phyloP scores from a whole-genome alignment of 2,888 invertebrate species.

The Sarcophaga subvicina region DNA sequence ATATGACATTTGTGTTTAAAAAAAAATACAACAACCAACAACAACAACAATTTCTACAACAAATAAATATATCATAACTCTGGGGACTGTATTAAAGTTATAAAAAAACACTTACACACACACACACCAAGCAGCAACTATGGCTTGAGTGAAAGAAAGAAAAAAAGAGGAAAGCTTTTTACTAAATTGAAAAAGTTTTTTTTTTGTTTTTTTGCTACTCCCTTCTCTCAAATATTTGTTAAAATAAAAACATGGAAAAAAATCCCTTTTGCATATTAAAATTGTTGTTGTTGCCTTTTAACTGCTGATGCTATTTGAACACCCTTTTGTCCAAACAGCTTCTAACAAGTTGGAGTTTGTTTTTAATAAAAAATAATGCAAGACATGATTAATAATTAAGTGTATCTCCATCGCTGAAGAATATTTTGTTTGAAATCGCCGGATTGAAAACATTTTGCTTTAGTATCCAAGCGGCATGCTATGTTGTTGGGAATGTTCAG shows the following conservation, averaged over 20 bases:
- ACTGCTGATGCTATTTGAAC: neutral
- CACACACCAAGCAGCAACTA: neutral
- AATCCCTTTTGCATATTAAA: neutral
- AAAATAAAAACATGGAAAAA: neutral
- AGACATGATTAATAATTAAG: neutral
- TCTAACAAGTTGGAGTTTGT: too few species aligned
- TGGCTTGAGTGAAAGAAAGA: neutral
- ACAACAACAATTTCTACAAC: constrained; percentile 10
- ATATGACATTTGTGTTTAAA: constrained; percentile 64
- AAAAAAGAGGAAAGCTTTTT: constrained; percentile 65
- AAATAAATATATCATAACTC: constrained; percentile 60
- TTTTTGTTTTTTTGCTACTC: constrained; percentile 11
- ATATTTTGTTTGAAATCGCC: too few species aligned
- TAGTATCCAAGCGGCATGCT: too few species aligned
- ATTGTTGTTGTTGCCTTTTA: constrained; percentile 1
- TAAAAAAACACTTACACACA: constrained; percentile 39
- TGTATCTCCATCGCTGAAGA: too few species aligned
- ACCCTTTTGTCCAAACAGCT: neutral
- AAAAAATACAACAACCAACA: neutral
- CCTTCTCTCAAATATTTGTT: neutral
- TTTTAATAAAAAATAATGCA: too few species aligned
- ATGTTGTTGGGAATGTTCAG: too few species aligned
- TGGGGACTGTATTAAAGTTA: constrained; percentile 66
- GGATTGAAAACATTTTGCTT: too few species aligned
- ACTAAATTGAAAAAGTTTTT: constrained; percentile 79